Base-by-base conservation (phyloP, 2,888 invertebrate species). In the Catocala nupta region DNA sequence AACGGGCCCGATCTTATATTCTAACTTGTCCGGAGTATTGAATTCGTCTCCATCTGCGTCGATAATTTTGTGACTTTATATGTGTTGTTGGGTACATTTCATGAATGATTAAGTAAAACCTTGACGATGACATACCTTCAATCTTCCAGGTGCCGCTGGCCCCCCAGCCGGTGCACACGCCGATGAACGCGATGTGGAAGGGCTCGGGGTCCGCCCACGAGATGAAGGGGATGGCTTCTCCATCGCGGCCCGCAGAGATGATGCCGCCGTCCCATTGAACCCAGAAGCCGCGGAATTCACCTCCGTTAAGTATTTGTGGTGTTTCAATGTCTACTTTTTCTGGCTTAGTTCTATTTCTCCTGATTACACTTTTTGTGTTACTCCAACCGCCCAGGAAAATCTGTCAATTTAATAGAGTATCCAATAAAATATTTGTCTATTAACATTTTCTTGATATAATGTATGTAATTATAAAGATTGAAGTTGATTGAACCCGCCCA, bases 321-420 rank as follows among this genome's bases (percentile, higher is more conserved):
- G 97, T 98, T 39, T 96, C 95, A 5, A 93, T 94, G 86, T 96
- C 96, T 10, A 95, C 96, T 69, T 96, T 96, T 58, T 97, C 97
- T 4, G 97, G 97, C 88, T 97, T 96, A 67, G 95, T 92, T 84
- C 95, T 95, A 91, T 98, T 97, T 83, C 96, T 96, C 63, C 98
- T 96, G 83, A 98, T 97, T 0, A 97, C 96, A 42, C 97, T 97
- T 90, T 97, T 98, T 69, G 95, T 93, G 89, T 98, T 98, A 33
- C 95, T 95, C 98, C 98, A 98, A 39, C 98, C 98, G 36, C 98
- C 98, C 79, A 98, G 95, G 91, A 98, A 97, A 57, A 98, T 86
- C 96, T 96, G 84, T 45, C 60, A 71, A 66, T 11, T 43, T 33
- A 55, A 16, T 25, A n/a, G 44, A 6, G 12, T 44, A 11, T 5